phyloP scores from a whole-genome alignment of 2,888 invertebrate species.

The Platycnemis pennipes region DNA sequence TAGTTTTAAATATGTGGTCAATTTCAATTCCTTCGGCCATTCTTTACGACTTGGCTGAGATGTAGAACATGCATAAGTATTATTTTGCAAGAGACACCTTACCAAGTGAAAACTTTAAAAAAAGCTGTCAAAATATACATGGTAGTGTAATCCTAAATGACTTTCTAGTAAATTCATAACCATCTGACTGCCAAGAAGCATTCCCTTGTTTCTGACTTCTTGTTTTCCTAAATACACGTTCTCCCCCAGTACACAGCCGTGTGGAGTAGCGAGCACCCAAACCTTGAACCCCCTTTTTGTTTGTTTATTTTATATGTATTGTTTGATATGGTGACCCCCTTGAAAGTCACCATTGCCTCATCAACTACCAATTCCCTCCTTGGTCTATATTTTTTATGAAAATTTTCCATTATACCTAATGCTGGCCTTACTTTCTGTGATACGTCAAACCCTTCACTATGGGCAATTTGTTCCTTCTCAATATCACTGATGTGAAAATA shows the following conservation, averaged over 20 bases:
- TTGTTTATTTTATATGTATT: not conserved
- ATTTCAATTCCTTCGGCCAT: conserved; percentile 15
- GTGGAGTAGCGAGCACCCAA: not conserved
- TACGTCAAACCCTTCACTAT: not conserved
- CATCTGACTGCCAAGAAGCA: no score
- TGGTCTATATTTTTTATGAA: no score
- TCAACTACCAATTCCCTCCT: conserved; percentile 15
- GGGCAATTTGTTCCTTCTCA: not conserved
- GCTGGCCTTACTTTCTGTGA: no score
- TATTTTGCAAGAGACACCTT: not conserved
- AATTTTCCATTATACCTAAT: no score
- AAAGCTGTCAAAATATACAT: no score
- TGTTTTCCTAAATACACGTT: not conserved
- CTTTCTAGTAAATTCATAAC: no score
- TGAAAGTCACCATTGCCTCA: not conserved
- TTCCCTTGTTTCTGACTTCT: no score
- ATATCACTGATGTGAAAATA: no score
- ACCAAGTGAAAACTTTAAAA: no score
- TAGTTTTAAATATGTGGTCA: not conserved
- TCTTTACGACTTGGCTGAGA: conserved; percentile 11
- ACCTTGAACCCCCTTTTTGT: no score
- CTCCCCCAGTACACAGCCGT: not conserved
- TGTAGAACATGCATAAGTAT: not conserved
- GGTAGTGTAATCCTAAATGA: no score
- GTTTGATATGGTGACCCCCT: conserved; percentile 7